A percentile compares a stretch with the other conserved stretches of the same genome.
Conservation (phyloP, 2,888 invertebrate genomes). For the Caenorhabditis uteleia region DNA sequence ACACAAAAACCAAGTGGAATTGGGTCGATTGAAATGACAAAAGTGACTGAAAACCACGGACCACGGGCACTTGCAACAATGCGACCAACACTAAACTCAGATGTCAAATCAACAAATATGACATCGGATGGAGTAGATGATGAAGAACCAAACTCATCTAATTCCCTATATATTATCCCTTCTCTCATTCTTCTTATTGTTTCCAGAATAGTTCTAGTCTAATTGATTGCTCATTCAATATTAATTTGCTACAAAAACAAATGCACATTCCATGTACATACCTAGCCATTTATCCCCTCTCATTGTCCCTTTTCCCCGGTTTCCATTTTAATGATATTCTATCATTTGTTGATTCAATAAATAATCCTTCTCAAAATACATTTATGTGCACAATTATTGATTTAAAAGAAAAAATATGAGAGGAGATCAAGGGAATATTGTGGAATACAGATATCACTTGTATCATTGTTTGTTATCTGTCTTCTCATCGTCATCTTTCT, state of each 20-base stretch:
- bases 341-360: conserved; percentile 2
- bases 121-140: conserved; percentile 8
- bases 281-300: conserved; percentile 13
- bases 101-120: conserved; percentile 1
- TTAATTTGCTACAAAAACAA: background rate
- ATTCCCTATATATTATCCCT: background rate
- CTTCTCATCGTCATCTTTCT: background rate
- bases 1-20: too few relatives aligned
- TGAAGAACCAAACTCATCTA: conserved; percentile 2
- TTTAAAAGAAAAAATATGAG: background rate
- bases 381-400: background rate
- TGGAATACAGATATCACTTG: too few relatives aligned
- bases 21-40: conserved; percentile 25
- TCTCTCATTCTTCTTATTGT: background rate
- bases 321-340: conserved; percentile 3
- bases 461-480: background rate
- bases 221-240: background rate
- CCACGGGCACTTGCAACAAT: too few relatives aligned
- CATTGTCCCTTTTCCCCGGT: conserved; percentile 1
- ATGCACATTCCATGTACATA: conserved; percentile 41
- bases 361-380: too few relatives aligned
- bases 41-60: conserved; percentile 15
- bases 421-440: background rate
- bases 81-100: background rate
- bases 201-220: background rate